phyloP scores from a whole-genome alignment of 2,888 invertebrate species.

The Lagria hirta region DNA sequence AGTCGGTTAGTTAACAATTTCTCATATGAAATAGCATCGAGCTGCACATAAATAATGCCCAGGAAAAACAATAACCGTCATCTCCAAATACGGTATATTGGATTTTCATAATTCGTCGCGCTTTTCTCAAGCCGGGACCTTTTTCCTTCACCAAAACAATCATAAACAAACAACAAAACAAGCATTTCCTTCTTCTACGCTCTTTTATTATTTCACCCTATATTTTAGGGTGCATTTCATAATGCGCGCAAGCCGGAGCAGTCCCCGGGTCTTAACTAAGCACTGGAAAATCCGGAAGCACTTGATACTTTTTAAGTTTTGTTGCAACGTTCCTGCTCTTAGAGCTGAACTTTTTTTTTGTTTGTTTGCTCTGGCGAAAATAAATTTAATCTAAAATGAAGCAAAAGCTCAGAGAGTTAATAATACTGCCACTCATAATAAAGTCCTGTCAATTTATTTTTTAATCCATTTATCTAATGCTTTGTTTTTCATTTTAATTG shows the following conservation, averaged over 20 bases:
- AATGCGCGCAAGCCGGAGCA: constrained; percentile 13
- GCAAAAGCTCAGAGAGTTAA: too few relatives aligned
- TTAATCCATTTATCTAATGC: too few relatives aligned
- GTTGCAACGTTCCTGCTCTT: too few relatives aligned
- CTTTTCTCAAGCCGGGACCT: constrained; percentile 29
- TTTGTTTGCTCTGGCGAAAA: too few relatives aligned
- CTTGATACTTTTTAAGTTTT: constrained; percentile 10
- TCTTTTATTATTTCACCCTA: constrained; percentile 9
- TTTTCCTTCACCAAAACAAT: constrained; percentile 35
- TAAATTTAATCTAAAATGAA: too few relatives aligned
- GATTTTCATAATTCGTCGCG: constrained; percentile 47
- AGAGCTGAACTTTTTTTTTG: too few relatives aligned
- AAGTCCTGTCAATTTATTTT: too few relatives aligned
- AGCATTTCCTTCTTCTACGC: constrained; percentile 1
- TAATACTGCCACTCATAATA: too few relatives aligned
- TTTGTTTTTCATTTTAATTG: too few relatives aligned
- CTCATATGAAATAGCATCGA: constrained; percentile 39
- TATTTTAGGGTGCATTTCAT: constrained; percentile 15
- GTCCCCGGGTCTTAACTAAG: constrained; percentile 5
- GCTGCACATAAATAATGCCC: constrained; percentile 43
- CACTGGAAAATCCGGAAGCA: constrained; percentile 8
- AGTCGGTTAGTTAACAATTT: too few relatives aligned
- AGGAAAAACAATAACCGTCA: constrained; percentile 47
- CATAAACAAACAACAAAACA: constrained; percentile 34
- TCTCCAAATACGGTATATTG: constrained; percentile 46